Evolutionary conservation across 2,797 vertebrate genomes (phyloP).

Genomic region (Odontamblyopus lacepedii): DNA sequence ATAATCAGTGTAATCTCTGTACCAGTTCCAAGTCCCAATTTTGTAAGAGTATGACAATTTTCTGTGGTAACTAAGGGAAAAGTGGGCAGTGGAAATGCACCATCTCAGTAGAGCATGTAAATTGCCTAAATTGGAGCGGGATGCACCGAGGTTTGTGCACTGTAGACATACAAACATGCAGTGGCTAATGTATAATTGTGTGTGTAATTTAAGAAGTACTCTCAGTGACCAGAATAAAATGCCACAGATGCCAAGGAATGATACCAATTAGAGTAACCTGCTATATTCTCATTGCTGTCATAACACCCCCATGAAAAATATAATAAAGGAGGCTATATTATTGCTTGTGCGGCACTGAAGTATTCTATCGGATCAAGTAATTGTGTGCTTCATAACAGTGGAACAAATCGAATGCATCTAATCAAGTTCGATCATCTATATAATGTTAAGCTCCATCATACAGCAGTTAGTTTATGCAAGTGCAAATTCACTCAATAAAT

Average conservation of each 20-base stretch:
- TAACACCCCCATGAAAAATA: conserved; percentile 42
- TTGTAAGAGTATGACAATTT: not conserved
- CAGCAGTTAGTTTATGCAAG: conserved; percentile 25
- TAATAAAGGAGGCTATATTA: conserved; percentile 35
- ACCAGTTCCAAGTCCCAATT: not conserved
- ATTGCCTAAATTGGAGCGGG: not conserved
- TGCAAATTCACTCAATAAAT: conserved; percentile 24
- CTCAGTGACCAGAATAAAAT: conserved; percentile 59
- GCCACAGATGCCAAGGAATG: conserved; percentile 56
- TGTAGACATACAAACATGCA: conserved; percentile 2
- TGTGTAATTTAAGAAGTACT: conserved; percentile 30
- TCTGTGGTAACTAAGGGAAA: not conserved
- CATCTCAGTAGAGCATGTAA: conserved; percentile 2
- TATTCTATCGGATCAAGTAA: conserved; percentile 39
- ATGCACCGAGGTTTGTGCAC: conserved; percentile 2
- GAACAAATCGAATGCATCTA: conserved; percentile 39
- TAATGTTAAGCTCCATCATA: conserved; percentile 26
- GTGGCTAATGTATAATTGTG: conserved; percentile 70
- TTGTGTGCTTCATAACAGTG: conserved; percentile 34
- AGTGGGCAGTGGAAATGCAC: not conserved
- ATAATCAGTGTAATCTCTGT: not conserved
- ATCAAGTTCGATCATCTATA: conserved; percentile 26
- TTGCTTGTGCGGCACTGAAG: conserved; percentile 19
- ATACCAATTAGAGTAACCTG: conserved; percentile 69
- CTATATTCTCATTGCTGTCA: conserved; percentile 27